Base-by-base conservation (phyloP, 1,140 invertebrate species). In the Ips typographus region DNA sequence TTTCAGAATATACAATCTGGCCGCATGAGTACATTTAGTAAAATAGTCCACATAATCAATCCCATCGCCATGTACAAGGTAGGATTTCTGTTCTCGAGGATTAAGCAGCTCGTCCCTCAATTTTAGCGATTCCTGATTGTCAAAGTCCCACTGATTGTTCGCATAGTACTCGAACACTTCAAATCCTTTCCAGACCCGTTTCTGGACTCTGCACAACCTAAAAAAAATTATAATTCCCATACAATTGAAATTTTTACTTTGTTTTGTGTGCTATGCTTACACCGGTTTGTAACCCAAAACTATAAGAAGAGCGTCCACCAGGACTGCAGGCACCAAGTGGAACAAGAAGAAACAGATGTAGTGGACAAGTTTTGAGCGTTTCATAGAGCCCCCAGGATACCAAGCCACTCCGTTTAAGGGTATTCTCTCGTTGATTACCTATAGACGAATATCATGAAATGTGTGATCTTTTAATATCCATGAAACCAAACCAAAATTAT, bases 371-470 rank as follows among this genome's bases (percentile, higher is more conserved):
- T 88, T 85, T 39, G 87, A 91, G 66, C 86, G 89, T 76, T 94
- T 95, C 90, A 96, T 94, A 1, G 89, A 92, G 2, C 93, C 92
- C 42, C 91, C 91, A 0, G 94, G 94, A 80, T 94, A 94, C 92
- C 92, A 94, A n/a, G 89, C 88, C 1, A 92, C 87, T 4, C 88
- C 87, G 71, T 93, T 94, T 0, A 94, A 79, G 0, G 92, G 92
- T 59, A 93, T 85, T 75, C 85, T 83, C 67, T 85, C 88, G 73
- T 89, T 84, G 36, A 91, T 89, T 47, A 91, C 86, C 68, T 70
- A 49, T 40, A 63, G 22, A 22, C 22, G 0, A 68, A 56, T 56
- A n/a, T 22, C 3, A 22, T 22, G 0, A 22, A 22, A 22, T 22
- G 22, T 22, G 22, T 0, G 22, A 22, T 22, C 22, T 22, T 22